phyloP scores from a whole-genome alignment of 2,888 invertebrate species.

The Latrodectus hesperus region DNA sequence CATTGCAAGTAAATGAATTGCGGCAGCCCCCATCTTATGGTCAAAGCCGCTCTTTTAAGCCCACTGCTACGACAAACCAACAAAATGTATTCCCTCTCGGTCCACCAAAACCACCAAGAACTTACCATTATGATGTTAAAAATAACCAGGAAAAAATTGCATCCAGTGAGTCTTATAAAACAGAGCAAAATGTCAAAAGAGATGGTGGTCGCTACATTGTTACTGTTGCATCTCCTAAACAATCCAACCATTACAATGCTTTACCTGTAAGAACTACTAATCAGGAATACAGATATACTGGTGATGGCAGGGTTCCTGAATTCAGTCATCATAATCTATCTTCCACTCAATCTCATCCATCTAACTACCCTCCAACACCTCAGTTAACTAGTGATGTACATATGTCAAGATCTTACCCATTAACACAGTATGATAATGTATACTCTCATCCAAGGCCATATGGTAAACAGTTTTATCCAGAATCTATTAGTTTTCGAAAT shows the following conservation, averaged over 20 bases:
- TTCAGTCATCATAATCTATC: conserved; percentile 8
- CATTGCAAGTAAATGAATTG: conserved; percentile 15
- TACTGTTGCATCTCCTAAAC: conserved; percentile 68
- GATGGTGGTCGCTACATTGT: conserved; percentile 68
- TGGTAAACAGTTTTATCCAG: conserved; percentile 62
- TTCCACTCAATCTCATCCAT: conserved; percentile 9
- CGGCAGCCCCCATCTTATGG: conserved; percentile 32
- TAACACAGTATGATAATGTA: conserved; percentile 48
- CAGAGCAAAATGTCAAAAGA: conserved; percentile 48
- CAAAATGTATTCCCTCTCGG: conserved; percentile 52
- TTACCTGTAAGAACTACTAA: conserved; percentile 11
- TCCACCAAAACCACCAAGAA: conserved; percentile 69
- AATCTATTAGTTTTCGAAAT: conserved; percentile 50
- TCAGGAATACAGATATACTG: conserved; percentile 39
- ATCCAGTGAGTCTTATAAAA: conserved; percentile 24
- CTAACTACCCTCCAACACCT: conserved; percentile 24
- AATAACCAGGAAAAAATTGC: conserved; percentile 23
- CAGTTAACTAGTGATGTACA: conserved; percentile 51
- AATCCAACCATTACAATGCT: conserved; percentile 33
- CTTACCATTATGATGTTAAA: conserved; percentile 58
- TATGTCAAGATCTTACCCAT: conserved; percentile 62
- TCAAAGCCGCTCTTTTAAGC: conserved; percentile 20
- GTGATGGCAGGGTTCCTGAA: conserved; percentile 34
- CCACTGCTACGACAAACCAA: conserved; percentile 17
- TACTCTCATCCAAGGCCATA: conserved; percentile 58